Conservation (phyloP, 2,797 vertebrate species). For the Okamejei kenojei region DNA sequence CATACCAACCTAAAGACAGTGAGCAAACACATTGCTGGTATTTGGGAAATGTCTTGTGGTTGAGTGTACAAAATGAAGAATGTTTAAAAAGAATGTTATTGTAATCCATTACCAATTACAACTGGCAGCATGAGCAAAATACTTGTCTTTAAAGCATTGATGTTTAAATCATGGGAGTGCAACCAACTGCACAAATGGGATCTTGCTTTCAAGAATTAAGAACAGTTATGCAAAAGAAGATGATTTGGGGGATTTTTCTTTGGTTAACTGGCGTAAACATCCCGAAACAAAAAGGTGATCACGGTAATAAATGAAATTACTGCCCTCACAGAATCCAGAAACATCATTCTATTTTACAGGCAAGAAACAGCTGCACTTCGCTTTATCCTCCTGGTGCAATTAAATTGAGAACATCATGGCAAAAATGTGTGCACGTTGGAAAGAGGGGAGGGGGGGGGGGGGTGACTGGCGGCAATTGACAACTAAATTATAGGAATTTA, state of each 20-base stretch:
- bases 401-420: neutral
- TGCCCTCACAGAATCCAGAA: conserved; percentile 42
- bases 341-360: conserved; percentile 43
- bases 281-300: conserved; percentile 47
- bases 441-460: neutral
- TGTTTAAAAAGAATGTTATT: neutral
- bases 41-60: neutral
- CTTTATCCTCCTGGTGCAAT: neutral
- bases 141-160: neutral
- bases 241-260: conserved; percentile 78
- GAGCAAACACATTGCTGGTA: neutral
- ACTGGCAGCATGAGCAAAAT: neutral
- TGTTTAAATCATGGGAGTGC: neutral
- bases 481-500: neutral
- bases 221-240: conserved; percentile 60
- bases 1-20: neutral
- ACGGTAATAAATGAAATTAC: conserved; percentile 38
- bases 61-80: neutral
- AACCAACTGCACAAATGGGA: neutral
- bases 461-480: neutral
- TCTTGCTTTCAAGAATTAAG: neutral
- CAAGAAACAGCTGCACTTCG: neutral
- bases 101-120: neutral
- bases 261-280: conserved; percentile 77
- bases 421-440: neutral